phyloP scores from a whole-genome alignment of 2,888 invertebrate species.

The Epistrophe eligans region DNA sequence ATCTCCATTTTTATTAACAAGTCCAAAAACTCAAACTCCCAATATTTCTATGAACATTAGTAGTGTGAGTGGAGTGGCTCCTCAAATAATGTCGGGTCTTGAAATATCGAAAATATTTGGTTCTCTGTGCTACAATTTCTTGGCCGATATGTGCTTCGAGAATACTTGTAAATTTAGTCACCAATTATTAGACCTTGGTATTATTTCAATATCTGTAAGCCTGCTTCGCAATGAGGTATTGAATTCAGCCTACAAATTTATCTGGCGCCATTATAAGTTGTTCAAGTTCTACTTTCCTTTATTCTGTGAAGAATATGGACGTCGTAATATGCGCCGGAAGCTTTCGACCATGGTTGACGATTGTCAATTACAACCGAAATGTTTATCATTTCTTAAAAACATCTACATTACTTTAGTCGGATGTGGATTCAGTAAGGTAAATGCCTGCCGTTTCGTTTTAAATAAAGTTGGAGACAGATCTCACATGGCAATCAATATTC shows the following conservation, averaged over 20 bases:
- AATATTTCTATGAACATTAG: neutral
- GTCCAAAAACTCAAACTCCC: neutral
- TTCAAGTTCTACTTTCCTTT: conserved; percentile 60
- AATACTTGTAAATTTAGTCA: conserved; percentile 54
- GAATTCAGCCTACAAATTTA: conserved; percentile 53
- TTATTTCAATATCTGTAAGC: conserved; percentile 37
- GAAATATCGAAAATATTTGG: conserved; percentile 62
- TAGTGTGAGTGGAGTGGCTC: neutral
- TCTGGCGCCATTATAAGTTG: conserved; percentile 61
- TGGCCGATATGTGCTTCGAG: conserved; percentile 50
- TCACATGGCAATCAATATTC: conserved; percentile 66
- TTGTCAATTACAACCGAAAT: conserved; percentile 77
- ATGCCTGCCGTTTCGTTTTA: conserved; percentile 65
- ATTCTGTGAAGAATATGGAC: conserved; percentile 76
- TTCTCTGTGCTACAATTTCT: conserved; percentile 48
- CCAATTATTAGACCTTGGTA: conserved; percentile 38
- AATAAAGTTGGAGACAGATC: conserved; percentile 39
- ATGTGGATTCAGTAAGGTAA: conserved; percentile 45
- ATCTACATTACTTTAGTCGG: conserved; percentile 28
- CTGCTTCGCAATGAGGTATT: conserved; percentile 43
- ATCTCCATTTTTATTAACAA: neutral
- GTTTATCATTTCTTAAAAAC: conserved; percentile 59
- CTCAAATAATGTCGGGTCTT: conserved; percentile 7
- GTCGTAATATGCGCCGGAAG: conserved; percentile 76
- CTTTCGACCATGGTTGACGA: conserved; percentile 77